These are phyloP conservation scores for Motacilla tschutschensis DNA, from an alignment of 2,113 vertebrate genomes.

Conservation along the genomic window DNA sequence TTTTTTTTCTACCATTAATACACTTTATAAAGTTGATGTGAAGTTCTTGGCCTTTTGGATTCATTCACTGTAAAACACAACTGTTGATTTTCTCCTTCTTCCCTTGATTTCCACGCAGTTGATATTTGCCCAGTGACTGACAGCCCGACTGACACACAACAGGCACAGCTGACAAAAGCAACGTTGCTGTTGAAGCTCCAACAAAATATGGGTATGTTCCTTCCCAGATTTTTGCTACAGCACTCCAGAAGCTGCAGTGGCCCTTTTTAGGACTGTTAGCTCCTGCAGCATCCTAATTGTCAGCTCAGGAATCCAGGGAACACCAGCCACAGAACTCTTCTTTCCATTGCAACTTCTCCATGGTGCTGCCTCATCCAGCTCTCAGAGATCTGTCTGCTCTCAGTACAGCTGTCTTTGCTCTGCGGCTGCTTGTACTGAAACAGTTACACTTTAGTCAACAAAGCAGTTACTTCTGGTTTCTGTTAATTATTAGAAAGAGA, in stretches of 20 bases:
- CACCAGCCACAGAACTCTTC: not conserved
- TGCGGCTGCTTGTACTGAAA: not conserved
- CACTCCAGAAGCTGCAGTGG: not conserved
- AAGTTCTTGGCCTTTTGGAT: not conserved
- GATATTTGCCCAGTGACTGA: constrained; percentile 40
- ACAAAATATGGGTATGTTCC: constrained; percentile 74
- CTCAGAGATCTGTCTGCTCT: not conserved
- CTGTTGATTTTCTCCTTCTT: not conserved
- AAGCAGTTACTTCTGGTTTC: not conserved
- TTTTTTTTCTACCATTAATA: not conserved
- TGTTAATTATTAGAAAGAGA: not conserved
- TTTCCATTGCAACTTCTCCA: not conserved
- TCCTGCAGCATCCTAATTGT: not conserved
- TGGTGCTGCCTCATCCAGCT: not conserved
- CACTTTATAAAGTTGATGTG: not conserved
- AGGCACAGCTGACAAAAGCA: constrained; percentile 59
- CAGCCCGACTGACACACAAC: not conserved
- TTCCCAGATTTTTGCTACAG: not conserved
- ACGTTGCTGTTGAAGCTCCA: constrained; percentile 61
- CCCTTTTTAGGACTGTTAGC: not conserved
- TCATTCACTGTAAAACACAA: not conserved
- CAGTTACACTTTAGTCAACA: not conserved
- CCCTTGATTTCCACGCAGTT: constrained; percentile 48
- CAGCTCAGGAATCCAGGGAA: not conserved
- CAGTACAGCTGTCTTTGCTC: not conserved